Evolutionary conservation across 2,113 vertebrate genomes (phyloP), one percentile per base, ranked within the genome.

Genomic region (Caranx melampygus): DNA sequence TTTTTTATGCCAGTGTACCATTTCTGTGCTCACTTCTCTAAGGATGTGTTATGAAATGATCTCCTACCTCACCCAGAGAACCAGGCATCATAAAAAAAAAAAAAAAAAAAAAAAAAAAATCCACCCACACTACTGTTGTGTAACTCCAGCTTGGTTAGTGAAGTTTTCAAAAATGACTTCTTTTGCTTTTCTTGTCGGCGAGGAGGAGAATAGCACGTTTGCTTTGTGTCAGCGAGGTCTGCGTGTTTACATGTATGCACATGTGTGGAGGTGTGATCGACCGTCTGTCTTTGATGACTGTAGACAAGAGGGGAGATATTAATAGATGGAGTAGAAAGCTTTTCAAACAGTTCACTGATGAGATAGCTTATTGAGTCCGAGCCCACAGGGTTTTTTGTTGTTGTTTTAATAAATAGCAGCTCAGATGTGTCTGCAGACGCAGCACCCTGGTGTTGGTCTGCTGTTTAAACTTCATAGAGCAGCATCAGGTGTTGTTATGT

Each of bases 21-120:
- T 88, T 86, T 92, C 88, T 83, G 61, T 86, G 77, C 86, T 87
- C 49, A 79, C 84, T 89, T 87, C 93, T 93, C 90, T 81, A 93
- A 95, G 92, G 93, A 94, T 89, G 84, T 84, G 92, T 95, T 95
- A 95, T 90, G 87, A 94, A 94, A 94, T 91, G 88, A 92, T 93
- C 89, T 93, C 89, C 90, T 91, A 86, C 87, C 90, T 90, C 92
- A 82, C 88, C 77, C 63, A 84, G 86, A 88, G 90, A 91, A 86
- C 78, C 73, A 89, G 79, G 85, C 83, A 86, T 88, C 82, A 89
- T 60, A 62, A 79, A 87, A 88, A 71, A 52, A 71, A 64, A 63
- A 59, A 71, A 69, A 69, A 64, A 31, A n/a, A n/a, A 79, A 42
- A 78, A 44, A 13, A 61, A 20, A 62, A 62, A 62, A 73, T 51